Conservation (phyloP, 2,113 vertebrate species). For the Hydropotes inermis region DNA sequence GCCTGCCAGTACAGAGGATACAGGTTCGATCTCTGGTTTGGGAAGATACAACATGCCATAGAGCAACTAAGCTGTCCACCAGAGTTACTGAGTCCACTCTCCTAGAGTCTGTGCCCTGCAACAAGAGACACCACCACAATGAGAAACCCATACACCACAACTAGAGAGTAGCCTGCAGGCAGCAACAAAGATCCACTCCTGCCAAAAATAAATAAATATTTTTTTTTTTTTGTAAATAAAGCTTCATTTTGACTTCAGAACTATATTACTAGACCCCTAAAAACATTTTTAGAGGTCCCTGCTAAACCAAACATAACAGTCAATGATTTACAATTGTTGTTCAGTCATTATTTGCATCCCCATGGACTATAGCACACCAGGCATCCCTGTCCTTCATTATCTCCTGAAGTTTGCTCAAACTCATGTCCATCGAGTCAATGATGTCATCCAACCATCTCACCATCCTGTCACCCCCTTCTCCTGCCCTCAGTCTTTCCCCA, state of each 20-base stretch:
- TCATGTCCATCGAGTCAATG: background rate
- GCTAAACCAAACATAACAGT: background rate
- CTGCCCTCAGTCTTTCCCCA: background rate
- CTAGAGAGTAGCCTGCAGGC: background rate
- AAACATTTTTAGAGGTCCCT: background rate
- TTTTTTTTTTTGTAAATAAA: background rate
- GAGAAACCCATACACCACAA: background rate
- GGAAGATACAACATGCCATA: background rate
- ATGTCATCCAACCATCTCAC: background rate
- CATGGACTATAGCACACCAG: background rate
- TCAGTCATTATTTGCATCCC: rapidly evolving
- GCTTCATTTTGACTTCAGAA: background rate
- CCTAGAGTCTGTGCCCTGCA: background rate
- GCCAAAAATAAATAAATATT: background rate
- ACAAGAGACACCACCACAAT: background rate
- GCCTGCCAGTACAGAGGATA: background rate
- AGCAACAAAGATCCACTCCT: background rate
- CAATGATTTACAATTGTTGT: background rate
- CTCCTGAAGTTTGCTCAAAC: background rate
- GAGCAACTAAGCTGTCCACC: background rate
- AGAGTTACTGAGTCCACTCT: background rate
- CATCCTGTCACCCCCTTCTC: background rate
- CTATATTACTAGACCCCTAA: background rate
- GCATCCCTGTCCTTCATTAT: background rate
- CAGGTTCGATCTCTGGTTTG: background rate